Conservation (phyloP, 2,797 vertebrate genomes). For the Rhincodon typus region DNA sequence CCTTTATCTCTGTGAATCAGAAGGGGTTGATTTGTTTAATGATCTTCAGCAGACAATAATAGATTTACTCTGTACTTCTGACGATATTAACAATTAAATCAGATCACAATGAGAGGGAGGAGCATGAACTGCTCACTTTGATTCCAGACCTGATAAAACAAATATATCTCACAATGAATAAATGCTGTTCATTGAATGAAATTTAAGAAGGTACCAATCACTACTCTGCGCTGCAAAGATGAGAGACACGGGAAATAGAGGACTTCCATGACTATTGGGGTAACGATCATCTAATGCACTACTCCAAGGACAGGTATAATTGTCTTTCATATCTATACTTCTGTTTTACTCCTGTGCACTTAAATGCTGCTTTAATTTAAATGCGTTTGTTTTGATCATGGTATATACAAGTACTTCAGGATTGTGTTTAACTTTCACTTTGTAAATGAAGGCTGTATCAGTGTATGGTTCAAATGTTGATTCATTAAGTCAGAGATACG, state of each 20-base stretch:
- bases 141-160: slow-evolving; percentile 47
- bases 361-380: background rate
- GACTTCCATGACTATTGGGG: background rate
- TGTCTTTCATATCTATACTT: background rate
- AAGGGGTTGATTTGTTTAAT: slow-evolving; percentile 45
- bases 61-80: slow-evolving; percentile 51
- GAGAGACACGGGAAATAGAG: background rate
- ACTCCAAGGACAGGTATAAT: background rate
- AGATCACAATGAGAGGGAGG: slow-evolving; percentile 49
- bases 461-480: background rate
- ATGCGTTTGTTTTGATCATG: background rate
- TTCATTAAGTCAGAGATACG: background rate
- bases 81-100: slow-evolving; percentile 47
- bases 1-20: slow-evolving; percentile 52
- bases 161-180: slow-evolving; percentile 36
- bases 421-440: background rate
- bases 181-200: background rate
- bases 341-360: background rate
- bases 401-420: background rate
- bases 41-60: slow-evolving; percentile 45
- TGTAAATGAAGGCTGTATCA: background rate
- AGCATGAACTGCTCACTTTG: slow-evolving; percentile 43
- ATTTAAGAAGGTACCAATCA: slow-evolving; percentile 28
- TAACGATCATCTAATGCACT: background rate
- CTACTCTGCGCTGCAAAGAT: background rate